Percentiles rank a stretch among this genome's conserved stretches.
These are phyloP conservation scores for Drosophila aff. DNA, from an alignment of 1,140 invertebrate species.

Conservation along the genomic window DNA sequence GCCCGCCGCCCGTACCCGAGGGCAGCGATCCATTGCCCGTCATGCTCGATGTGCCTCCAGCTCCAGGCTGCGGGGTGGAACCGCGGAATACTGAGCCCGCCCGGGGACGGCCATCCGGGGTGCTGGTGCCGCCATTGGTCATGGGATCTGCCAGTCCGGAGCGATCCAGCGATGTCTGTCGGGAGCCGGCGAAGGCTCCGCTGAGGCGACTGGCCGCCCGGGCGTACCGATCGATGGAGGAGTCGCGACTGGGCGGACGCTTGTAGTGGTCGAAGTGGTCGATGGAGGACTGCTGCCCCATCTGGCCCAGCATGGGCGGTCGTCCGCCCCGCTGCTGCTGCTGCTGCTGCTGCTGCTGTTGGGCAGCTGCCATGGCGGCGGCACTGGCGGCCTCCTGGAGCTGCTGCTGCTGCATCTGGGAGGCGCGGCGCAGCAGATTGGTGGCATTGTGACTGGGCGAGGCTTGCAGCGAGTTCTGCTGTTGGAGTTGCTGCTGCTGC, in stretches of 20 bases:
- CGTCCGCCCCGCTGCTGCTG: conserved; percentile 86
- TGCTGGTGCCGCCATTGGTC: conserved; percentile 84
- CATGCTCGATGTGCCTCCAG: conserved; percentile 68
- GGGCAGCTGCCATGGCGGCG: conserved; percentile 60
- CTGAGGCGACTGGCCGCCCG: conserved; percentile 87
- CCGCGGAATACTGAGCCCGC: conserved; percentile 83
- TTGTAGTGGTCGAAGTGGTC: conserved; percentile 97
- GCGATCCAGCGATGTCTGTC: conserved; percentile 91
- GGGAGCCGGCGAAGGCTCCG: conserved; percentile 86
- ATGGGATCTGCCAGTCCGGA: conserved; percentile 70
- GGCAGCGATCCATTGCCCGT: conserved; percentile 86
- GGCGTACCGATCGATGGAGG: conserved; percentile 93
- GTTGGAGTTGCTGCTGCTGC: conserved; percentile 53
- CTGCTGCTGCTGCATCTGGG: conserved; percentile 70
- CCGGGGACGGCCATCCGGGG: conserved; percentile 86
- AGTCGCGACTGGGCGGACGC: conserved; percentile 93
- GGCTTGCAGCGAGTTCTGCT: conserved; percentile 63
- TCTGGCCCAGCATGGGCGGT: conserved; percentile 86
- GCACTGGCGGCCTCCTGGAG: conserved; percentile 60
- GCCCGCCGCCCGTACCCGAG: conserved; percentile 82
- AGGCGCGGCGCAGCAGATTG: conserved; percentile 67
- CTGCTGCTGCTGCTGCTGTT: conserved; percentile 47
- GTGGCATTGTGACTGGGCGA: conserved; percentile 69
- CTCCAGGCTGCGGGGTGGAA: conserved; percentile 77
- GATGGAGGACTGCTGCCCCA: conserved; percentile 87